Evolutionary conservation across 2,113 vertebrate species (phyloP).

Genomic region (Coptodon rendalli): DNA sequence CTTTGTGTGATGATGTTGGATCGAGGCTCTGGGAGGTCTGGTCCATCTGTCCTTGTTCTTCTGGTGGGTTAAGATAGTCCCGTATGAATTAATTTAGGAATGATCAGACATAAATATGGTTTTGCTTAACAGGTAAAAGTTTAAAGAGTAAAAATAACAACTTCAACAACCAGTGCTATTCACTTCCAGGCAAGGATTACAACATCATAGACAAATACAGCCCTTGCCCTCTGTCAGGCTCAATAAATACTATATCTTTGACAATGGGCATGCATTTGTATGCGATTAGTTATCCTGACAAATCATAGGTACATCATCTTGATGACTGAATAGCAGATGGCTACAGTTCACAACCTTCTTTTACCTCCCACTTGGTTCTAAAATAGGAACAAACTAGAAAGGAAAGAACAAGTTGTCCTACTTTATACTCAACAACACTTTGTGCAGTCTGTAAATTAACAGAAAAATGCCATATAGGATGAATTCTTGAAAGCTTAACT

Average conservation of each 20-base stretch:
- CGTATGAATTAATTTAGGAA: neutral
- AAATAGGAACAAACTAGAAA: constrained; percentile 4
- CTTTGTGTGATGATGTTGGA: neutral
- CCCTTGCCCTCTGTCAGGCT: neutral
- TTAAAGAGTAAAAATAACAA: neutral
- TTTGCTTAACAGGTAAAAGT: neutral
- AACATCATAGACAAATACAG: neutral
- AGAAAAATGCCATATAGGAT: neutral
- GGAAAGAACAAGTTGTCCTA: constrained; percentile 18
- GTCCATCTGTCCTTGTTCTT: neutral
- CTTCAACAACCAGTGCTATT: neutral
- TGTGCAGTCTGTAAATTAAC: neutral
- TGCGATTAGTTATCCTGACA: neutral
- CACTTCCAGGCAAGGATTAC: neutral
- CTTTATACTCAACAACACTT: neutral
- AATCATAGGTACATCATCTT: neutral
- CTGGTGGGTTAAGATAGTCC: neutral
- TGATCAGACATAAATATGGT: neutral
- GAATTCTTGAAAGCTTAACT: neutral
- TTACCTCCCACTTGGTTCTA: constrained; percentile 6
- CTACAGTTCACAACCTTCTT: neutral
- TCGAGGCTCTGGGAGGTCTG: neutral
- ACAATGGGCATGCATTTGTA: neutral
- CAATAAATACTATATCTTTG: neutral
- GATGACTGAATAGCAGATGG: neutral